These are phyloP conservation scores for Syrphus vitripennis DNA, from an alignment of 2,888 invertebrate species.

Conservation along the genomic window DNA sequence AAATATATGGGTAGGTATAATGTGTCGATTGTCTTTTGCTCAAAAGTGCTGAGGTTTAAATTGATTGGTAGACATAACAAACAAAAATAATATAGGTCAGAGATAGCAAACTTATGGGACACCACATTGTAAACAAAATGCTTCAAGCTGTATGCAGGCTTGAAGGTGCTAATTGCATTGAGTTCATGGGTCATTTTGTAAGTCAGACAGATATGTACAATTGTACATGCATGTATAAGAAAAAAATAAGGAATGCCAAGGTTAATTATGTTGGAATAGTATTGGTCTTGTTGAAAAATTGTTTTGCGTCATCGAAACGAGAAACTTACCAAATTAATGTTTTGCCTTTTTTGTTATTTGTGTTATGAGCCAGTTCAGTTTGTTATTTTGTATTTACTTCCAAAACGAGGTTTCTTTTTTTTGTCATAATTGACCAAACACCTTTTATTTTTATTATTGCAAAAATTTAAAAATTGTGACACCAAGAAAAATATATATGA, in stretches of 20 bases:
- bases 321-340: background rate
- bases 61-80: background rate
- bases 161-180: constrained; percentile 53
- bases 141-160: background rate
- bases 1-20: background rate
- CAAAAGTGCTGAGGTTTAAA: background rate
- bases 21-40: background rate
- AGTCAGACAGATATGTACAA: background rate
- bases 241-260: constrained; percentile 56
- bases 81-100: constrained; percentile 51
- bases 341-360: background rate
- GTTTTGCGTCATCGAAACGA: constrained; percentile 10
- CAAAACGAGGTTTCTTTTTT: background rate
- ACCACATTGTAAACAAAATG: background rate
- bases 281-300: background rate
- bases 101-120: constrained; percentile 51
- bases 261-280: constrained; percentile 20
- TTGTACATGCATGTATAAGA: background rate
- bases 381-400: background rate
- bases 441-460: background rate
- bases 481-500: background rate
- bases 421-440: background rate
- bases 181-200: constrained; percentile 49
- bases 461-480: background rate
- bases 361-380: background rate